phyloP scores from a whole-genome alignment of 2,113 vertebrate genomes.

The Centropus bengalensis region DNA sequence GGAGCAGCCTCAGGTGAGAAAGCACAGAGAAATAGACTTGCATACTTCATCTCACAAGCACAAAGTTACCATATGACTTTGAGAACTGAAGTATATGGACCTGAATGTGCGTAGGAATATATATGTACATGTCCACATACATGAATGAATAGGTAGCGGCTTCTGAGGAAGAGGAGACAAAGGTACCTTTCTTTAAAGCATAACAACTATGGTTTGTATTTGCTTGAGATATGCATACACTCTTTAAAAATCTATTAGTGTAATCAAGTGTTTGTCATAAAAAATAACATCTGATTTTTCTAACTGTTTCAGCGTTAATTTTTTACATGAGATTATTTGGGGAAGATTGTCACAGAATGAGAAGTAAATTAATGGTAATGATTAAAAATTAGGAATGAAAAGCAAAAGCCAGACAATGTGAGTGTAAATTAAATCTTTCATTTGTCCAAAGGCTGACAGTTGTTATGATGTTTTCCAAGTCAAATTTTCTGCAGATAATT shows the following conservation, averaged over 20 bases:
- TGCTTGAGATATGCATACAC: neutral
- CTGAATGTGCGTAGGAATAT: neutral
- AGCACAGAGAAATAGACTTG: neutral
- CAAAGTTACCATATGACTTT: neutral
- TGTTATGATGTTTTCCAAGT: neutral
- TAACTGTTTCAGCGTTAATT: neutral
- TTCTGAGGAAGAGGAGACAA: neutral
- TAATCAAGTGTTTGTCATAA: neutral
- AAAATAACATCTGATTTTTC: neutral
- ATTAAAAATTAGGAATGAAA: neutral
- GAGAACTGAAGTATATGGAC: neutral
- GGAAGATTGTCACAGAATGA: neutral
- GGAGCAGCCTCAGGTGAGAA: neutral
- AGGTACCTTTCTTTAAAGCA: neutral
- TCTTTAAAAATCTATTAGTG: neutral
- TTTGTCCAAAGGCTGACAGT: neutral
- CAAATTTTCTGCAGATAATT: constrained; percentile 12
- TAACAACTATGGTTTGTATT: neutral
- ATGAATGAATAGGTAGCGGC: neutral
- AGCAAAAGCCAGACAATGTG: neutral
- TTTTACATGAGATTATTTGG: neutral
- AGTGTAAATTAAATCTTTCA: neutral
- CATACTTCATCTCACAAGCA: neutral
- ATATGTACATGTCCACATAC: fast-evolving
- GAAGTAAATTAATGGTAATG: neutral